A percentile compares a stretch with the other conserved stretches of the same genome.
Conservation (phyloP, 2,113 vertebrate species). For the Gymnobelideus leadbeateri region DNA sequence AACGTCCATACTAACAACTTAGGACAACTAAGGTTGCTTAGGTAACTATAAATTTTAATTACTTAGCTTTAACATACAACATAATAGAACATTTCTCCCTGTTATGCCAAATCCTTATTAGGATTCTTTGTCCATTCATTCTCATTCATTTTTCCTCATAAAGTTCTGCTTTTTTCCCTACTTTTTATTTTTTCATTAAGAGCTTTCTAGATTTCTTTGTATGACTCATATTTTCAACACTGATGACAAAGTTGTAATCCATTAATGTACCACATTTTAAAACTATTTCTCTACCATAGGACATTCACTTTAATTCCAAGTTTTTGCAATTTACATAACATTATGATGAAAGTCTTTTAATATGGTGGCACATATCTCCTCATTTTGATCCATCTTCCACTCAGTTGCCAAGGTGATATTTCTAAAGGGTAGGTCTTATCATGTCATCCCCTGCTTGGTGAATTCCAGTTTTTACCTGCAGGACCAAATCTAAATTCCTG, state of each 20-base stretch:
- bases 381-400: not conserved
- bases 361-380: not conserved
- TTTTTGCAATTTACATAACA: not conserved
- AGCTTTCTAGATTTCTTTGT: not conserved
- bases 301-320: not conserved
- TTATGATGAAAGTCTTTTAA: not conserved
- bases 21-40: too few relatives aligned
- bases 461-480: not conserved
- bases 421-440: not conserved
- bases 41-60: not conserved
- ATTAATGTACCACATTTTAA: not conserved
- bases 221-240: not conserved
- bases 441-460: not conserved
- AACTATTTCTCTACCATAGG: not conserved
- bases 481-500: not conserved
- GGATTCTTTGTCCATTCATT: not conserved
- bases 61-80: not conserved
- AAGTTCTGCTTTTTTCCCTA: not conserved
- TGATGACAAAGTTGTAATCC: not conserved
- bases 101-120: not conserved
- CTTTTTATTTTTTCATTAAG: too few relatives aligned
- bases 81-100: not conserved
- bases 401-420: not conserved
- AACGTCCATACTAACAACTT: too few relatives aligned
- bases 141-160: not conserved